Conservation (phyloP, 2,113 vertebrate genomes). For the Brachyistius frenatus region DNA sequence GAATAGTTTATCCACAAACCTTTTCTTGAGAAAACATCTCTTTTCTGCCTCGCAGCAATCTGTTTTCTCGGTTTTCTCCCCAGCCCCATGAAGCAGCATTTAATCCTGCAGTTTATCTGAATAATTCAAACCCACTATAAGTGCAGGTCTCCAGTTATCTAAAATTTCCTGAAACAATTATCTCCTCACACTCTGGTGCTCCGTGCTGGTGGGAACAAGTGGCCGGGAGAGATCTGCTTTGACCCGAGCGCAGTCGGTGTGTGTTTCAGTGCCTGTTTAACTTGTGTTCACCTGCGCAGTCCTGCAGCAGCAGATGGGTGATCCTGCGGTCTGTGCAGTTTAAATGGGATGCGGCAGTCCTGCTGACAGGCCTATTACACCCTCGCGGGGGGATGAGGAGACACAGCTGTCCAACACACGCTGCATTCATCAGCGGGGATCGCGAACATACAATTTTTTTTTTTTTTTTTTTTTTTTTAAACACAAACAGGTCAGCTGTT, state of each 20-base stretch:
- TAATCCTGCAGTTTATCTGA: constrained; percentile 9
- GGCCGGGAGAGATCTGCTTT: constrained; percentile 9
- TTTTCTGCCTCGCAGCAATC: too few relatives aligned
- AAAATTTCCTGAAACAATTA: constrained; percentile 5
- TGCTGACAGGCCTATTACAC: constrained; percentile 56
- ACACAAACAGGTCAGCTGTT: background rate
- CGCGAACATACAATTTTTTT: too few relatives aligned
- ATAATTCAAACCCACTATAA: background rate
- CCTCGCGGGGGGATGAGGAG: constrained; percentile 40
- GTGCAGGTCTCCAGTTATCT: background rate
- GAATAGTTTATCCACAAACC: too few relatives aligned
- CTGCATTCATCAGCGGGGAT: background rate
- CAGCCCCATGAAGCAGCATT: background rate
- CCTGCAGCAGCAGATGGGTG: constrained; percentile 63
- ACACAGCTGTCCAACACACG: constrained; percentile 50
- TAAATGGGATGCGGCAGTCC: constrained; percentile 60
- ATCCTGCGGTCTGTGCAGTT: constrained; percentile 43
- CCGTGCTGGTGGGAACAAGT: constrained; percentile 22
- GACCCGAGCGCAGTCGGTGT: background rate
- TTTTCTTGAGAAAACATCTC: too few relatives aligned
- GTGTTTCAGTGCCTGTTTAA: background rate
- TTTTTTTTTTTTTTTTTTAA: too few relatives aligned
- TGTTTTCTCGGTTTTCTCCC: too few relatives aligned
- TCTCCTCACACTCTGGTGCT: constrained; percentile 1
- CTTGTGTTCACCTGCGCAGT: constrained; percentile 42